A percentile compares a stretch with the other conserved stretches of the same genome.
Conservation (phyloP, 2,797 vertebrate genomes). For the Manis crassicaudata region DNA sequence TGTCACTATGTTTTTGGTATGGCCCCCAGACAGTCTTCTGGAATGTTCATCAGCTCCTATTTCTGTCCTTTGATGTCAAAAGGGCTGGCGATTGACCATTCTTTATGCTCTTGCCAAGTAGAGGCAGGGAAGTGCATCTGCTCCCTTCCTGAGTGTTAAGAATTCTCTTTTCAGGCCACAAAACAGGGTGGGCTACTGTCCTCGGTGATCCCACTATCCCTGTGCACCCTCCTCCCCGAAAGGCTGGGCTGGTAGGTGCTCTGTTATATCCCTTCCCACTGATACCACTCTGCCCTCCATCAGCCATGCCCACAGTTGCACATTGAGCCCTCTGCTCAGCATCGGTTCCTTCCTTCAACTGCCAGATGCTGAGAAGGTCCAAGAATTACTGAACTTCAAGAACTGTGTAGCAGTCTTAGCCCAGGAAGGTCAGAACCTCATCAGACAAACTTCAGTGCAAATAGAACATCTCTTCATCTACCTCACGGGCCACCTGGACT, state of each 20-base stretch:
- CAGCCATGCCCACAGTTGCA: no score
- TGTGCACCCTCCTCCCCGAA: accelerated
- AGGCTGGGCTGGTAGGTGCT: neutral
- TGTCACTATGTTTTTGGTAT: neutral
- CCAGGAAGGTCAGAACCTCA: neutral
- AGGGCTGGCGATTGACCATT: neutral
- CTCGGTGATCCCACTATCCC: neutral
- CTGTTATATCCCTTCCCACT: accelerated
- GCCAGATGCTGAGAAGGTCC: neutral
- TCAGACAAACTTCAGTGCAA: neutral
- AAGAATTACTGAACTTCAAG: neutral
- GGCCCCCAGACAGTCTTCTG: neutral
- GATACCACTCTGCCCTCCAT: neutral
- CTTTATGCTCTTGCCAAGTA: neutral
- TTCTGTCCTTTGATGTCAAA: neutral
- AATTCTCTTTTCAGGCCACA: neutral
- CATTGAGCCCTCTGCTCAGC: neutral
- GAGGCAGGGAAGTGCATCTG: neutral
- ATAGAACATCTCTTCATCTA: neutral
- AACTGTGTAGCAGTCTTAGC: neutral
- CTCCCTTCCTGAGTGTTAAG: neutral
- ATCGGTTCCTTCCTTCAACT: neutral
- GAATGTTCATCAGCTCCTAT: neutral
- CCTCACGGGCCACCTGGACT: neutral
- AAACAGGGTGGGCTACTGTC: neutral